Base-by-base conservation (phyloP, 2,113 vertebrate species). In the Bubalus kerabau region DNA sequence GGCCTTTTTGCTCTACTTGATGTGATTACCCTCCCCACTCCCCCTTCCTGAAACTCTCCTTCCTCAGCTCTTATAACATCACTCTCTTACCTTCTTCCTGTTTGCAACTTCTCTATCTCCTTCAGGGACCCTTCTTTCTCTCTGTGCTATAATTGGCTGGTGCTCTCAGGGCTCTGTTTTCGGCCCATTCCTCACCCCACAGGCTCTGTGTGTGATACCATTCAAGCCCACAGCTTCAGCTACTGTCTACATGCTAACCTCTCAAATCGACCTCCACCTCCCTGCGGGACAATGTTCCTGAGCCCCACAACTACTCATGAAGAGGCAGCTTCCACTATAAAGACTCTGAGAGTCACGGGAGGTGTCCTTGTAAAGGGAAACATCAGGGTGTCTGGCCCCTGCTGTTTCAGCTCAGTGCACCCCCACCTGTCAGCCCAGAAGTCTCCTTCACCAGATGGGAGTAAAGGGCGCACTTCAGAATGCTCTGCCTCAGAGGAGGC, bases 301-400 rank as follows among this genome's bases (percentile, higher is more conserved):
- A 30, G 67, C 11, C 43, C 30, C 43, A 21, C 43, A 67, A 8
- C 19, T 16, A 62, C 13, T 17, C 59, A 32, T 0, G 5, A 43
- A 46, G 19, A 48, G 11, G 50, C 28, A 19, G 90, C 60, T 67
- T 82, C 87, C 21, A 43, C 59, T 30, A 24, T 40, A 57, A 40
- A 67, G 83, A 6, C 86, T 14, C 0, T 2, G 48, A 40, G 87
- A 64, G 83, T 7, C 17, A 6, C 0, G 1, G 40, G 36, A 32
- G 5, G 7, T 26, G 59, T 50, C 24, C 1, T 2, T 1, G n/a
- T 46, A 32, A 46, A 36, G 12, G 40, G 59, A 48, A 57, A 43
- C 54, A 30, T 0, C 0, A 3, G 30, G 64, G 74, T 9, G 10
- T 5, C 6, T 2, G n/a, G 81, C 36, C 48, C 59, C 60, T 50